phyloP scores from a whole-genome alignment of 2,113 vertebrate genomes.

The Geococcyx californianus region DNA sequence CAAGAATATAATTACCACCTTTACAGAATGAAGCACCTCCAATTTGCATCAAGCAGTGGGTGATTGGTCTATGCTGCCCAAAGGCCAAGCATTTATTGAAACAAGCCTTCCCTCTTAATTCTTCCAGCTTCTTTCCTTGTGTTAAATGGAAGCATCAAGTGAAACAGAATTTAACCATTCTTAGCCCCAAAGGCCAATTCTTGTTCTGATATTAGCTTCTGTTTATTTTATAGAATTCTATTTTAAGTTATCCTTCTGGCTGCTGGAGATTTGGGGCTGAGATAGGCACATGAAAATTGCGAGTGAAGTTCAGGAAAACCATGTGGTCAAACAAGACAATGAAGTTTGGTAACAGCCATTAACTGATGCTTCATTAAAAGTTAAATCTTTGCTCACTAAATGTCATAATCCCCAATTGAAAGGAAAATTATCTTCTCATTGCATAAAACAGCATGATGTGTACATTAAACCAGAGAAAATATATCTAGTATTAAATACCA shows the following conservation, averaged over 20 bases:
- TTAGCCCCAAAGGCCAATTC: neutral
- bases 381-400: neutral
- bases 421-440: neutral
- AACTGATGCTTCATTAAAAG: neutral
- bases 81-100: neutral
- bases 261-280: neutral
- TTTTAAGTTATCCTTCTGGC: neutral
- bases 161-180: neutral
- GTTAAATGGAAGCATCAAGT: neutral
- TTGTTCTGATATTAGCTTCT: neutral
- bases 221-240: neutral
- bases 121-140: neutral
- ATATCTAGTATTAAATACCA: neutral
- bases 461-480: neutral
- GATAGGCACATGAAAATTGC: neutral
- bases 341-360: neutral
- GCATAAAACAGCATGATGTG: neutral
- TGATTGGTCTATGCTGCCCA: neutral
- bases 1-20: neutral
- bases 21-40: neutral
- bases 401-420: neutral
- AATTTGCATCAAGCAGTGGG: neutral
- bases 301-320: neutral
- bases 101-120: neutral
- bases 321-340: neutral